Percentiles rank a stretch among this genome's conserved stretches.
phyloP scores from a whole-genome alignment of 2,797 vertebrate genomes.

The Fratercula arctica region DNA sequence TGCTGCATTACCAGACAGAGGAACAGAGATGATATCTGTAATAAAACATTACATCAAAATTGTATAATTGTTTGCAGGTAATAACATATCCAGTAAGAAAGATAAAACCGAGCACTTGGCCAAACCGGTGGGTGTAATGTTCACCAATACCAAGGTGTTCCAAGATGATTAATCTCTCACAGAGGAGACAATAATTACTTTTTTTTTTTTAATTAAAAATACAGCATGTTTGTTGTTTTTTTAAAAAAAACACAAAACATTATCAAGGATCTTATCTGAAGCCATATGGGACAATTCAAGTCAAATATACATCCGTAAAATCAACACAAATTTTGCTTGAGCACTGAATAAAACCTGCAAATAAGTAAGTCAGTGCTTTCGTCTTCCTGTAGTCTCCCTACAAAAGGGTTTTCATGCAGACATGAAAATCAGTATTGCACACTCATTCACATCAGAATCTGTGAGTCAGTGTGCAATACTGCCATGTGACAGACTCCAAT shows the following conservation, averaged over 20 bases:
- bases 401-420: neutral
- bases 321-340: neutral
- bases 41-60: neutral
- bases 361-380: neutral
- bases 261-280: neutral
- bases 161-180: neutral
- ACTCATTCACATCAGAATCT: neutral
- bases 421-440: neutral
- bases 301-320: neutral
- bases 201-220: neutral
- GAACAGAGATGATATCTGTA: constrained; percentile 75
- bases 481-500: neutral
- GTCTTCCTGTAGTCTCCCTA: neutral
- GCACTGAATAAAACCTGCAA: neutral
- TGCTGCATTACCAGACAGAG: constrained; percentile 82
- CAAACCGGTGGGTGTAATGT: neutral
- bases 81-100: neutral
- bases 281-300: neutral
- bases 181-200: neutral
- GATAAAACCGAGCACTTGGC: neutral
- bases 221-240: neutral
- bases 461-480: neutral
- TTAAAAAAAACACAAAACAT: neutral
- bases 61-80: neutral
- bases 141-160: neutral